Evolutionary conservation across 2,113 vertebrate genomes (phyloP).

Genomic region (Rynchops niger): DNA sequence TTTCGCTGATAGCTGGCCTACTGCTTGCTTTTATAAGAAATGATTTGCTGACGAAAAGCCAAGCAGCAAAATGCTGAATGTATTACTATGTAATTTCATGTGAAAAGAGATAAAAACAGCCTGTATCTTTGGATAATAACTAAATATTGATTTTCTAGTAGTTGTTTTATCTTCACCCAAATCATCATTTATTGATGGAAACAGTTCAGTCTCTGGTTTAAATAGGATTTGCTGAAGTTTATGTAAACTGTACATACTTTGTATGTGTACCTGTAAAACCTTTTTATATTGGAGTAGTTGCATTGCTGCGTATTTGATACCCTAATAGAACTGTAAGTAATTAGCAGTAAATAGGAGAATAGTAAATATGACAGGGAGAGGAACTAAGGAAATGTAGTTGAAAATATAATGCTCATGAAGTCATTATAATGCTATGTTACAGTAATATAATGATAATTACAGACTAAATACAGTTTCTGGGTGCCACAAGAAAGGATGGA

Average conservation of each 20-base stretch:
- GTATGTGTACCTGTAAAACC: not conserved
- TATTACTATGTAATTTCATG: slow-evolving; percentile 12
- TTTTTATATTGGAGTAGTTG: not conserved
- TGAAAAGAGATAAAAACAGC: slow-evolving; percentile 7
- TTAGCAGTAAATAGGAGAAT: not conserved
- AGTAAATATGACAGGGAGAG: not conserved
- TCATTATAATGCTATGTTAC: not conserved
- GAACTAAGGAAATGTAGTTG: not conserved
- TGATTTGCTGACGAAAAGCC: not conserved
- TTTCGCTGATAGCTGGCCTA: slow-evolving; percentile 8
- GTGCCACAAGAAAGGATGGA: not conserved
- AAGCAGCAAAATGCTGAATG: slow-evolving; percentile 1
- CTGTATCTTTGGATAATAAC: not conserved
- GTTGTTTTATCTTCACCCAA: not conserved
- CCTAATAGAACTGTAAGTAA: not conserved
- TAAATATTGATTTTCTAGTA: slow-evolving; percentile 37
- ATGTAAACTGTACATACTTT: not conserved
- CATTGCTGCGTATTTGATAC: not conserved
- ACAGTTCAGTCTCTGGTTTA: not conserved
- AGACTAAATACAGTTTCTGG: not conserved
- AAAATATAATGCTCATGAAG: not conserved
- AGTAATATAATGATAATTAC: not conserved
- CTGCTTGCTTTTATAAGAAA: slow-evolving; percentile 14
- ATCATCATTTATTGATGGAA: slow-evolving; percentile 2
- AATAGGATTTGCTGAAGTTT: not conserved